Base-by-base conservation (phyloP, 1,140 invertebrate species). In the Drosophila melanica region DNA sequence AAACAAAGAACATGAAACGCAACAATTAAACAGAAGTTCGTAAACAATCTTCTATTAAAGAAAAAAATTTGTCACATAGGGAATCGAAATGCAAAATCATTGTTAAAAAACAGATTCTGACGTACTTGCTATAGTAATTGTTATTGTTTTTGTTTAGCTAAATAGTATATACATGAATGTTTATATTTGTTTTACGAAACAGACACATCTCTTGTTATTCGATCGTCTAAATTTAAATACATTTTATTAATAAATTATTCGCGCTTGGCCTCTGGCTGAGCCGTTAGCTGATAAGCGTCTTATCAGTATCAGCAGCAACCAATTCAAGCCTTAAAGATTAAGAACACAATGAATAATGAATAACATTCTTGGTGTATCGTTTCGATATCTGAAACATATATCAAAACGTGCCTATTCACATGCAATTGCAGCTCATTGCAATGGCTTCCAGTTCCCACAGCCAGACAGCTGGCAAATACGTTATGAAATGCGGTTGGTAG, bases 401-500 rank as follows among this genome's bases (percentile, higher is more conserved):
- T 0, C 16, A n/a, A 14, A 45, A 53, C 41, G 35, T 14, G 27
- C 30, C 48, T 23, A 33, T 20, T 27, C 41, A 45, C 14, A 47
- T 39, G 35, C 47, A 16, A 48, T 20, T 60, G 41, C 42, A 16
- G 64, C 58, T 79, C 63, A 64, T 64, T 74, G 37, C 50, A 64
- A 60, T 45, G 55, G 70, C 60, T 79, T 66, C 45, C 27, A 47
- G 63, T 72, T 78, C 60, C 54, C 63, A 50, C 82, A 77, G 51
- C 67, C 27, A 45, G 82, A 82, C 82, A 86, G 76, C 58, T 87
- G 82, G 82, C 57, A 82, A 81, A 79, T 73, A 86, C 82, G 82
- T 86, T 87, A 86, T 27, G 64, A 62, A 47, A 71, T 42, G n/a
- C 1, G 42, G 6, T 44, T 48, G 71, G 59, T 63, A 75, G 68